phyloP scores from a whole-genome alignment of 2,888 invertebrate species.

The Caenorhabditis angaria region DNA sequence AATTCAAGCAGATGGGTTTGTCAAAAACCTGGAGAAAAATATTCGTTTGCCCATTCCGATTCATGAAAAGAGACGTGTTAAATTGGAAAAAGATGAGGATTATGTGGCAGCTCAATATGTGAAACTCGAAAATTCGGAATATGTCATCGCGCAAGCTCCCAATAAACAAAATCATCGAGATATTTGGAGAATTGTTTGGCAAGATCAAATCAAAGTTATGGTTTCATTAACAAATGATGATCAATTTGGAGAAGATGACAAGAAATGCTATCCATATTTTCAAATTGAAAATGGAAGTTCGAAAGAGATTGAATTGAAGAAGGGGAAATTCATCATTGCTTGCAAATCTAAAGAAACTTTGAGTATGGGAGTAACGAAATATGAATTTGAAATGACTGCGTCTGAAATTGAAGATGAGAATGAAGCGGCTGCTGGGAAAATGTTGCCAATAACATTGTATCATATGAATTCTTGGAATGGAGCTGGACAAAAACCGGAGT shows the following conservation, averaged over 20 bases:
- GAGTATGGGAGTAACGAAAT: slow-evolving; percentile 17
- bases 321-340: slow-evolving; percentile 20
- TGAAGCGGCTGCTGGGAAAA: background rate
- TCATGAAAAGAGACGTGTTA: slow-evolving; percentile 5
- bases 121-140: slow-evolving; percentile 38
- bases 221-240: slow-evolving; percentile 27
- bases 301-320: slow-evolving; percentile 30
- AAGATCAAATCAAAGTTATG: slow-evolving; percentile 35
- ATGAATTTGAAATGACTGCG: slow-evolving; percentile 11
- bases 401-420: background rate
- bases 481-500: background rate
- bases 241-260: slow-evolving; percentile 27
- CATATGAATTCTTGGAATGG: slow-evolving; percentile 6
- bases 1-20: slow-evolving; percentile 3
- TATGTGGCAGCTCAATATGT: slow-evolving; percentile 10
- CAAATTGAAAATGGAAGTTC: slow-evolving; percentile 26
- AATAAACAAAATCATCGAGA: slow-evolving; percentile 19
- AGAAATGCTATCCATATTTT: slow-evolving; percentile 44
- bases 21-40: slow-evolving; percentile 12
- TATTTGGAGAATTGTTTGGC: slow-evolving; percentile 29
- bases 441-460: background rate
- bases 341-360: slow-evolving; percentile 24
- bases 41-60: background rate
- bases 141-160: slow-evolving; percentile 40
- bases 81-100: slow-evolving; percentile 10